Percentiles rank a stretch among this genome's conserved stretches.
phyloP scores from a whole-genome alignment of 2,888 invertebrate genomes.

The Leptura quadrifasciata region DNA sequence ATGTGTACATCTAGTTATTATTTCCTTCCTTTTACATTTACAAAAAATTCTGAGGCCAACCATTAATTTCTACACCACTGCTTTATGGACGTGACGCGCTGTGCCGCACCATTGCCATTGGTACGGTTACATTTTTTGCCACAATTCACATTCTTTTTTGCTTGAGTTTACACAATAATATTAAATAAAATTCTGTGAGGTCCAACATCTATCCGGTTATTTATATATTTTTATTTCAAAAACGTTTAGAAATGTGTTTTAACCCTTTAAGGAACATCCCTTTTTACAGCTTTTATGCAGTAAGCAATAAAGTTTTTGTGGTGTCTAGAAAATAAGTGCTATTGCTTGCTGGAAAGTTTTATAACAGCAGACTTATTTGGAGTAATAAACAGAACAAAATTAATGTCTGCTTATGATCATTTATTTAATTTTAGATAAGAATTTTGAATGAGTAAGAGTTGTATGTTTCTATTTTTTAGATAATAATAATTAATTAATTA shows the following conservation, averaged over 20 bases:
- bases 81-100: too few relatives aligned
- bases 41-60: too few relatives aligned
- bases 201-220: not conserved
- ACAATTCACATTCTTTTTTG: conserved; percentile 11
- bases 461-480: not conserved
- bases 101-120: not conserved
- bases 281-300: conserved; percentile 22
- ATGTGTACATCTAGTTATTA: too few relatives aligned
- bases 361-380: not conserved
- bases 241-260: conserved; percentile 11
- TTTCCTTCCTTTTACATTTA: too few relatives aligned
- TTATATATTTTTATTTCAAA: conserved; percentile 22
- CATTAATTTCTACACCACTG: too few relatives aligned
- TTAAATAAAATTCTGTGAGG: conserved; percentile 9
- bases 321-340: conserved; percentile 17
- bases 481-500: not conserved
- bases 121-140: conserved; percentile 7
- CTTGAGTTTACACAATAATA: not conserved
- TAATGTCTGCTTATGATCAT: not conserved
- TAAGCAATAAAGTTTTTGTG: conserved; percentile 18
- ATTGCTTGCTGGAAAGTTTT: conserved; percentile 5
- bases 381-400: conserved; percentile 10
- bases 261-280: conserved; percentile 16
- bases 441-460: conserved; percentile 2
- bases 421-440: conserved; percentile 18